Percentiles rank a stretch among this genome's conserved stretches.
Conservation (phyloP, 1,140 invertebrate genomes). For the Atta colombica region DNA sequence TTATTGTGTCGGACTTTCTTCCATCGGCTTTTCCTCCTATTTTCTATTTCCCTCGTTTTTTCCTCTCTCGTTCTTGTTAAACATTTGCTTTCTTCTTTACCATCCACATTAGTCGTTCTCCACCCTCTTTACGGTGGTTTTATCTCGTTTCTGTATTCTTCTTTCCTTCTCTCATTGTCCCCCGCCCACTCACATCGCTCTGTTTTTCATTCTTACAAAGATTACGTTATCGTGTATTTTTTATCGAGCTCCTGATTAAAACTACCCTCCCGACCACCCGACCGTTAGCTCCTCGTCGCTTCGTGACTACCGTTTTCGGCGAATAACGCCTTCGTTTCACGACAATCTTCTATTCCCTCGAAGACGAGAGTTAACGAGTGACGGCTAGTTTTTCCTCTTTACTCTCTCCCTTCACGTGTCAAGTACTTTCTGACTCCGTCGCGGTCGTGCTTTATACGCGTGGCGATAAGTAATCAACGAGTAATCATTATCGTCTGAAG, state of each 20-base stretch:
- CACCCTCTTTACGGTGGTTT: conserved; percentile 60
- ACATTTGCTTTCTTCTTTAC: conserved; percentile 73
- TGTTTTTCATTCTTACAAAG: conserved; percentile 76
- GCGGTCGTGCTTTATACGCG: conserved; percentile 63
- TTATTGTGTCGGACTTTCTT: conserved; percentile 29
- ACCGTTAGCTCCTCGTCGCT: conserved; percentile 10
- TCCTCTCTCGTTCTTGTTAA: conserved; percentile 68
- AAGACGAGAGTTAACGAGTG: conserved; percentile 73
- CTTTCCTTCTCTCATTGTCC: neutral
- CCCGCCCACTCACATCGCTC: conserved; percentile 44
- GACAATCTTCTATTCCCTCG: conserved; percentile 39
- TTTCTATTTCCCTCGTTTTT: conserved; percentile 20
- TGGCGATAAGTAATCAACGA: conserved; percentile 67
- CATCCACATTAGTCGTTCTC: conserved; percentile 67
- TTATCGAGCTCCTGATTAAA: conserved; percentile 77
- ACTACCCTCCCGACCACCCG: conserved; percentile 61
- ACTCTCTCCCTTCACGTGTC: conserved; percentile 52
- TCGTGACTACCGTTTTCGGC: conserved; percentile 63
- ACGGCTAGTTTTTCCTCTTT: conserved; percentile 25
- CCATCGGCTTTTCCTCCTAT: neutral
- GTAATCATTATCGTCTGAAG: conserved; percentile 9
- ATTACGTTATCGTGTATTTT: conserved; percentile 80
- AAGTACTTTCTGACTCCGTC: conserved; percentile 61
- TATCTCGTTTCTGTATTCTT: conserved; percentile 68
- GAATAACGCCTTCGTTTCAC: conserved; percentile 72